Conservation (phyloP, 1,140 invertebrate genomes). For the Plectus sambesii region DNA sequence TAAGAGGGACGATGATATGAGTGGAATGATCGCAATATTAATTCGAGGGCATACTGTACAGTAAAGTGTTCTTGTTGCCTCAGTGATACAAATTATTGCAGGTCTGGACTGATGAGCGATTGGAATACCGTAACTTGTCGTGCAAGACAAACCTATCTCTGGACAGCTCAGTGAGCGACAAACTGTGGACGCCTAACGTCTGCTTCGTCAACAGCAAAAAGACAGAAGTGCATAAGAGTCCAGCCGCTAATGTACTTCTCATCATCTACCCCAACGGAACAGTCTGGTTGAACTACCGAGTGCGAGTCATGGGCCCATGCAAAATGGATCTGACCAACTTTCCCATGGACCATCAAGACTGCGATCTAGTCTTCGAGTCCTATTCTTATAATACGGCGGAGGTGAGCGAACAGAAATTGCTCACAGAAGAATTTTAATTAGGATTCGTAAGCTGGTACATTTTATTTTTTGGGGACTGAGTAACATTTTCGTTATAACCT, state of each 20-base stretch:
- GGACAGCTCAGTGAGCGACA: slow-evolving; percentile 37
- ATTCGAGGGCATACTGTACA: too few relatives aligned
- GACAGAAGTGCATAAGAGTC: slow-evolving; percentile 37
- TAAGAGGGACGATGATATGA: too few relatives aligned
- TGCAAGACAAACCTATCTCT: slow-evolving; percentile 43
- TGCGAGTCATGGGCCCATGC: slow-evolving; percentile 41
- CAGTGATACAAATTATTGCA: too few relatives aligned
- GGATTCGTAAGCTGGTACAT: not conserved
- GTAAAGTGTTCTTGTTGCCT: too few relatives aligned
- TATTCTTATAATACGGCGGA: slow-evolving; percentile 30
- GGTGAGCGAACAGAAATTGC: slow-evolving; percentile 16
- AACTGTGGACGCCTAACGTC: slow-evolving; percentile 42
- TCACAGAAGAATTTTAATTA: too few relatives aligned
- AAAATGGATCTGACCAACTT: slow-evolving; percentile 36
- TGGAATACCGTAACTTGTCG: slow-evolving; percentile 38
- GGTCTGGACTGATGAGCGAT: slow-evolving; percentile 39
- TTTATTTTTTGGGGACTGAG: too few relatives aligned
- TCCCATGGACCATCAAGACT: slow-evolving; percentile 35
- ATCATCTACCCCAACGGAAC: slow-evolving; percentile 44
- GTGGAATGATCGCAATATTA: too few relatives aligned
- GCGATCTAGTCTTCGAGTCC: slow-evolving; percentile 26
- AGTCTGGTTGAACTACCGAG: slow-evolving; percentile 43
- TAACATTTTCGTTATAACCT: too few relatives aligned
- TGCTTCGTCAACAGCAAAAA: slow-evolving; percentile 40
- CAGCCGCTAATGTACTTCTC: slow-evolving; percentile 37